Conservation (phyloP, 1,140 invertebrate genomes). For the Drosophila fuyamai region DNA sequence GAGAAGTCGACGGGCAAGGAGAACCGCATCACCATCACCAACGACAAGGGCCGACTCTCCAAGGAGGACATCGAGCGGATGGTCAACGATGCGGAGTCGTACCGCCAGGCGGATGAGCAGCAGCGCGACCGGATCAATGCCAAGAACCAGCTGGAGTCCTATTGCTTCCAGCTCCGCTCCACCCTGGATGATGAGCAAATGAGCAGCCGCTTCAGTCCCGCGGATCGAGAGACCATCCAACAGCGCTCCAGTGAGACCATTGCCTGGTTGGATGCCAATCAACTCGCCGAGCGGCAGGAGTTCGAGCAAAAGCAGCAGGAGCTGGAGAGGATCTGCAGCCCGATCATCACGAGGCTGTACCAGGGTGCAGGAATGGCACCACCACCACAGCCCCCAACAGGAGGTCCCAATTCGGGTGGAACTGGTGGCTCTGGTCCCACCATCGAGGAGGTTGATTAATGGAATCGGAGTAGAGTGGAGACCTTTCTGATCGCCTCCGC, state of each 20-base stretch:
- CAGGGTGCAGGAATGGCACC: constrained; percentile 88
- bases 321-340: constrained; percentile 92
- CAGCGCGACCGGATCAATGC: constrained; percentile 94
- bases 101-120: constrained; percentile 95
- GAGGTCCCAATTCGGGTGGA: constrained; percentile 49
- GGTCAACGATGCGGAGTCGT: constrained; percentile 98
- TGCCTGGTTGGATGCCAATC: constrained; percentile 97
- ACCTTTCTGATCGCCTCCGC: no score
- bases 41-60: constrained; percentile 97
- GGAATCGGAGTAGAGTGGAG: background rate
- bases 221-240: constrained; percentile 93
- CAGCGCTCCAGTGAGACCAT: constrained; percentile 97
- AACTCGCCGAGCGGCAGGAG: constrained; percentile 95
- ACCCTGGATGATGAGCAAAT: constrained; percentile 95
- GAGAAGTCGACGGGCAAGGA: constrained; percentile 97
- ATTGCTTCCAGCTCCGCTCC: constrained; percentile 98
- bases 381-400: constrained; percentile 71
- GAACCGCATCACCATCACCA: constrained; percentile 99
- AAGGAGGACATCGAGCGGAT: constrained; percentile 99
- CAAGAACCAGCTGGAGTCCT: constrained; percentile 96
- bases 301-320: constrained; percentile 96
- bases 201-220: constrained; percentile 93
- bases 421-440: constrained; percentile 89
- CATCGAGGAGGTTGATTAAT: constrained; percentile 97
- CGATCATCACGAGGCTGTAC: constrained; percentile 93